Percentiles rank a stretch among this genome's conserved stretches.
Conservation (phyloP, 2,888 invertebrate species). For the Melinopterus prodromus region DNA sequence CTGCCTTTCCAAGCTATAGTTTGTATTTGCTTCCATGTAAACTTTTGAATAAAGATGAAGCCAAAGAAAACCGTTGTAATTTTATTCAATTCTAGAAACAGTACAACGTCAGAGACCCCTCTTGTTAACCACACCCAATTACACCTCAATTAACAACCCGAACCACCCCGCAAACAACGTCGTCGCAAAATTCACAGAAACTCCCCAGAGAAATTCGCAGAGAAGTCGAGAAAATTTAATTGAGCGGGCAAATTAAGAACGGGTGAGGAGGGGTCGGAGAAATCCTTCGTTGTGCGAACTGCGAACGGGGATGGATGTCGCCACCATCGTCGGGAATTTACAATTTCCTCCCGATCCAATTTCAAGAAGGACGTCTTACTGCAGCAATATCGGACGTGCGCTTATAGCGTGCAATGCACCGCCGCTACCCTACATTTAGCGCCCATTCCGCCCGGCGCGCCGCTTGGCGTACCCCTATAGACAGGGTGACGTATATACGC, state of each 20-base stretch:
- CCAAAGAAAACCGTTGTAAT: constrained; percentile 15
- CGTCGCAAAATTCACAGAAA: too few relatives aligned
- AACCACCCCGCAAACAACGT: background rate
- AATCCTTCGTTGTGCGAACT: background rate
- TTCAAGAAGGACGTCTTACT: background rate
- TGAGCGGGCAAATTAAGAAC: background rate
- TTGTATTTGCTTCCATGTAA: too few relatives aligned
- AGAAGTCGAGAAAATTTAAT: background rate
- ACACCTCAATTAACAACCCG: background rate
- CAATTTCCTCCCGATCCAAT: background rate
- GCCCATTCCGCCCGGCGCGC: background rate
- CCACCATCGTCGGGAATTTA: background rate
- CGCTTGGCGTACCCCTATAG: background rate
- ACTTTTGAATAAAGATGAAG: background rate
- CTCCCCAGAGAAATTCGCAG: background rate
- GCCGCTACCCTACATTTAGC: background rate
- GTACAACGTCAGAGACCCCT: background rate
- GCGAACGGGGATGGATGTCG: too few relatives aligned
- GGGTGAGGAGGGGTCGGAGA: background rate
- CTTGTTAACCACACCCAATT: background rate
- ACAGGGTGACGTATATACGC: background rate
- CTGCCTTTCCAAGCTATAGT: too few relatives aligned
- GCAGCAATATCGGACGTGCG: background rate
- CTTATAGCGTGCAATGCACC: background rate
- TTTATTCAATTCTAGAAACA: constrained; percentile 7